phyloP scores from a whole-genome alignment of 2,113 vertebrate species.

The Silurus meridionalis region DNA sequence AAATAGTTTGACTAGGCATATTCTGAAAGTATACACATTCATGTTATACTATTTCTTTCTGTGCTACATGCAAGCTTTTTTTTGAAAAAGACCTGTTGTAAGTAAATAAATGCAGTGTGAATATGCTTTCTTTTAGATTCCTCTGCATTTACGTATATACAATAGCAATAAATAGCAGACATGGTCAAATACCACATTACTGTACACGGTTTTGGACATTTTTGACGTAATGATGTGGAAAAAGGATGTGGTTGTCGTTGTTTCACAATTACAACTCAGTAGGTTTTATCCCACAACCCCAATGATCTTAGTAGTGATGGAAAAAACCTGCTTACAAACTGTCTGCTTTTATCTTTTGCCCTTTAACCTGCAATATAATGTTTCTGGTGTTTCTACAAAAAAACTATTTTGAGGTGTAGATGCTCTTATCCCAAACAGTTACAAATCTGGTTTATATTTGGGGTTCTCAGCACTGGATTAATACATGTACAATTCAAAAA shows the following conservation, averaged over 20 bases:
- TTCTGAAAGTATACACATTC: not conserved
- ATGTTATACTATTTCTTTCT: not conserved
- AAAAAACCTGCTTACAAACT: not conserved
- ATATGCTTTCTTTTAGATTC: not conserved
- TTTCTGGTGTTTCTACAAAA: not conserved
- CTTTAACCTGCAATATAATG: not conserved
- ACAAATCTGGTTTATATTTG: not conserved
- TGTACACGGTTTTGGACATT: not conserved
- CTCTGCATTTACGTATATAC: not conserved
- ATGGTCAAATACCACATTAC: not conserved
- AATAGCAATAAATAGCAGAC: not conserved
- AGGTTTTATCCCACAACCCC: not conserved
- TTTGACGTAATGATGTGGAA: slow-evolving; percentile 13
- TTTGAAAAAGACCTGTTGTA: not conserved
- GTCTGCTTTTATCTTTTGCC: not conserved
- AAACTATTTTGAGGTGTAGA: not conserved
- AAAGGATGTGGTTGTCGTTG: slow-evolving; percentile 27
- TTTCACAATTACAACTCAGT: not conserved
- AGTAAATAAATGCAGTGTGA: not conserved
- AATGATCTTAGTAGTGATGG: not conserved
- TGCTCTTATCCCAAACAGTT: not conserved
- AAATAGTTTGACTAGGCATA: not conserved
- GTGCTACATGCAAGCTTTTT: not conserved
- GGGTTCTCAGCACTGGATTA: not conserved
- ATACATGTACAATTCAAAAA: not conserved